These are phyloP conservation scores for Parnassius apollo DNA, from an alignment of 2,888 invertebrate species.

Conservation along the genomic window DNA sequence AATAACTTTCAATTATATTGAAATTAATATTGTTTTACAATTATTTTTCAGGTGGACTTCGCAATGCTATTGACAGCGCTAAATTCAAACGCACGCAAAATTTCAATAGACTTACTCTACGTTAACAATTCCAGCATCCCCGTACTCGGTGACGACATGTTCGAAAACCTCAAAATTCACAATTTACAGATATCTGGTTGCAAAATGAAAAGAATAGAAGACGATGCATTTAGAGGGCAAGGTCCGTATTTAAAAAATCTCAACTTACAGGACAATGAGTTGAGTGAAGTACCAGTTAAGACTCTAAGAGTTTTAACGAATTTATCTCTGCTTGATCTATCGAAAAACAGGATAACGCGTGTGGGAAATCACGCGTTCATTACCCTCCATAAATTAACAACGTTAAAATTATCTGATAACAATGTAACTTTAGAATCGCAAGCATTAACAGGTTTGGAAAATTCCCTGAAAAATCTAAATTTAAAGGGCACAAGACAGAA, in stretches of 20 bases:
- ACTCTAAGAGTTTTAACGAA: constrained; percentile 85
- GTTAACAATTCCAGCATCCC: constrained; percentile 92
- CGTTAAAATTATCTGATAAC: constrained; percentile 93
- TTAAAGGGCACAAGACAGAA: constrained; percentile 92
- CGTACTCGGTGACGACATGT: constrained; percentile 84
- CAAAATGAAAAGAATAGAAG: constrained; percentile 85
- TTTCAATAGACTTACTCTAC: constrained; percentile 90
- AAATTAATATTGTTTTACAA: constrained; percentile 24
- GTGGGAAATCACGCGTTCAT: constrained; percentile 89
- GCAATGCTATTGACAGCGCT: constrained; percentile 86
- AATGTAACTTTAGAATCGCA: constrained; percentile 87
- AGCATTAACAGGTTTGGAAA: constrained; percentile 90
- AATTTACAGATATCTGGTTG: constrained; percentile 93
- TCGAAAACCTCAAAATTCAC: constrained; percentile 86
- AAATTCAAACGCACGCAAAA: constrained; percentile 84
- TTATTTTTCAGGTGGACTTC: constrained; percentile 85
- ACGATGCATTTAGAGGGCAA: constrained; percentile 90
- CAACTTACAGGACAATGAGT: constrained; percentile 91
- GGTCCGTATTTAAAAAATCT: constrained; percentile 90
- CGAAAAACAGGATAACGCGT: constrained; percentile 87
- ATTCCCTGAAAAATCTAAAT: constrained; percentile 92
- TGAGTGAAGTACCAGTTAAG: constrained; percentile 88
- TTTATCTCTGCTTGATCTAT: constrained; percentile 90
- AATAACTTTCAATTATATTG: not conserved
- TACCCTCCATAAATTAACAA: constrained; percentile 86